A percentile compares a stretch with the other conserved stretches of the same genome.
Evolutionary conservation across 2,797 vertebrate species (phyloP).

Genomic region (Prunella strophiata): DNA sequence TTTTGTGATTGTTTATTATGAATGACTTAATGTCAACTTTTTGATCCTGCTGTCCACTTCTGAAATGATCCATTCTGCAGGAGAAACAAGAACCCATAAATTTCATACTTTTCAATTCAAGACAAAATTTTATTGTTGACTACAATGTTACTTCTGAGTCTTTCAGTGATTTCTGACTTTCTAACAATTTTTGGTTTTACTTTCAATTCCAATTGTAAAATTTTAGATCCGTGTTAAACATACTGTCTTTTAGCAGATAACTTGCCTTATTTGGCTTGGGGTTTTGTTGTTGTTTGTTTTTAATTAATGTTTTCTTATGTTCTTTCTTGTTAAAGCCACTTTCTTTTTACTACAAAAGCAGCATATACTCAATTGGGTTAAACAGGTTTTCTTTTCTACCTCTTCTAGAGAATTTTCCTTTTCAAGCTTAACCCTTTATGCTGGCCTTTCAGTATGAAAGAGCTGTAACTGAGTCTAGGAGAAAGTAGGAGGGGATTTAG

Average conservation of each 20-base stretch:
- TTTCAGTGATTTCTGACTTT: neutral
- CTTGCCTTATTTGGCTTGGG: neutral
- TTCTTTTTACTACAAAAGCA: neutral
- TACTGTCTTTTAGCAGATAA: neutral
- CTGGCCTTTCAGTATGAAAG: neutral
- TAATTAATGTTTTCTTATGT: neutral
- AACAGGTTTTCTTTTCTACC: slow-evolving; percentile 21
- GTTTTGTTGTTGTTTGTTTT: neutral
- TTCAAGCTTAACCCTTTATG: neutral
- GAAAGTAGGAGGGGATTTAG: slow-evolving; percentile 2
- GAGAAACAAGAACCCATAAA: neutral
- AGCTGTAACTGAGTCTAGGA: neutral
- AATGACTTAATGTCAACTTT: neutral
- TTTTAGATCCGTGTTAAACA: neutral
- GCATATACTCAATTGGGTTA: neutral
- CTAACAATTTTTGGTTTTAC: neutral
- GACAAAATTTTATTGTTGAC: neutral
- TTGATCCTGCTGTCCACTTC: neutral
- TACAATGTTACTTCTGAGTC: neutral
- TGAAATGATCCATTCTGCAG: slow-evolving; percentile 19
- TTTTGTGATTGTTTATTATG: neutral
- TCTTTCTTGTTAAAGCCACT: neutral
- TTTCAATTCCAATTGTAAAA: neutral
- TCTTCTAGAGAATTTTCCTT: neutral
- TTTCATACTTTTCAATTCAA: neutral